Evolutionary conservation across 2,797 vertebrate species (phyloP).

Genomic region (Labeo calbasu): DNA sequence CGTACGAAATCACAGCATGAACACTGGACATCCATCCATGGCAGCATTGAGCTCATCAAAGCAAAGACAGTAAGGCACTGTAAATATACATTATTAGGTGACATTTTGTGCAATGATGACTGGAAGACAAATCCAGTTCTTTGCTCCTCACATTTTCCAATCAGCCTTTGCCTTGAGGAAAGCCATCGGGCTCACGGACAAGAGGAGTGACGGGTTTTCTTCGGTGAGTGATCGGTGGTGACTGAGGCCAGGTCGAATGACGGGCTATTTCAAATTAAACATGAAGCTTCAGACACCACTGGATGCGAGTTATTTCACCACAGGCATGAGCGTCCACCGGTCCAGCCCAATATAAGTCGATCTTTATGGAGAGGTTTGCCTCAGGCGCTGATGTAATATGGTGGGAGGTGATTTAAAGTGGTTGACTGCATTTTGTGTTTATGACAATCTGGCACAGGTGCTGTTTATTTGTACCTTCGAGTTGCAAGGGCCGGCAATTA

Average conservation of each 20-base stretch:
- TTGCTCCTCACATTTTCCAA: constrained; percentile 35
- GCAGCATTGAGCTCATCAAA: constrained; percentile 10
- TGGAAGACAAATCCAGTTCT: constrained; percentile 7
- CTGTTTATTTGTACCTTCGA: constrained; percentile 60
- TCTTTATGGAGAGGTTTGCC: constrained; percentile 28
- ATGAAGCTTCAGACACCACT: constrained; percentile 11
- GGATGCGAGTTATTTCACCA: constrained; percentile 8
- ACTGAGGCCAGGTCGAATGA: constrained; percentile 18
- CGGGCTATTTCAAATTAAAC: constrained; percentile 13
- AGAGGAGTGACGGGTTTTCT: constrained; percentile 12
- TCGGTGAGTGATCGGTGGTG: constrained; percentile 1
- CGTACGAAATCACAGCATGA: background rate
- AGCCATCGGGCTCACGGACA: constrained; percentile 13
- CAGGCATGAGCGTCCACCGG: constrained; percentile 3
- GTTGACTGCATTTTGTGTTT: constrained; percentile 34
- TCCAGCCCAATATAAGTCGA: constrained; percentile 10
- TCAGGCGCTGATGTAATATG: constrained; percentile 35
- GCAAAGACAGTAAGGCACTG: constrained; percentile 16
- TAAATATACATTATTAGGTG: constrained; percentile 23
- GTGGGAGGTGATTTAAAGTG: constrained; percentile 37
- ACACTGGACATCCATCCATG: background rate
- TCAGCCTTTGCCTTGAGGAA: background rate
- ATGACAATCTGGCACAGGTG: constrained; percentile 44
- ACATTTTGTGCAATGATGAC: background rate
- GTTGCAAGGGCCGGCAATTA: constrained; percentile 66